A percentile compares a stretch with the other conserved stretches of the same genome.
Conservation (phyloP, 2,113 vertebrate species). For the Oncorhynchus mykiss region DNA sequence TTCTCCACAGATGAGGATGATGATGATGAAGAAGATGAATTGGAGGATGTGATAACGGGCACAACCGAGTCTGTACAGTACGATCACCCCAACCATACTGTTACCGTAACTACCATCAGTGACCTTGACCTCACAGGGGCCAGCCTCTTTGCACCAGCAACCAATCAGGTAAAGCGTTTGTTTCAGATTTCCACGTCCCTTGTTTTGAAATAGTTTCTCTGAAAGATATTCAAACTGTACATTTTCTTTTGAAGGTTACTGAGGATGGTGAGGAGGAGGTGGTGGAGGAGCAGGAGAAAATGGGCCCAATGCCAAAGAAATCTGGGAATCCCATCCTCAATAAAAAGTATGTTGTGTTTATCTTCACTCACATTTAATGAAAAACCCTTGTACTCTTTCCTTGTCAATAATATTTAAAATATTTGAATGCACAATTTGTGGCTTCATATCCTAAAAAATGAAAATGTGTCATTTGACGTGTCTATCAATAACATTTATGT, state of each 20-base stretch:
- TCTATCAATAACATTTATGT: no score
- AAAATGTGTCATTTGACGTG: no score
- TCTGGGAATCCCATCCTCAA: conserved; percentile 84
- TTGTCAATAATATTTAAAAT: neutral
- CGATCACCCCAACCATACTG: conserved; percentile 92
- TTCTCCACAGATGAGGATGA: conserved; percentile 13
- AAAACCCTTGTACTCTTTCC: neutral
- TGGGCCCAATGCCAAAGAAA: conserved; percentile 78
- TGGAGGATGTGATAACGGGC: conserved; percentile 79
- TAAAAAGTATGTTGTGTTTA: conserved; percentile 74
- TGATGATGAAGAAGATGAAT: conserved; percentile 82
- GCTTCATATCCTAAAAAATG: no score
- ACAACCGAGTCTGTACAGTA: conserved; percentile 83
- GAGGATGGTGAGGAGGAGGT: conserved; percentile 37
- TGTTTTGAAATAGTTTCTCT: neutral
- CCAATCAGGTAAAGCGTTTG: conserved; percentile 57
- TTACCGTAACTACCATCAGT: conserved; percentile 94
- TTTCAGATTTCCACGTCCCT: no score
- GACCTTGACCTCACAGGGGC: conserved; percentile 84
- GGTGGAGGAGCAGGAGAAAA: conserved; percentile 42
- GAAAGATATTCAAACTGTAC: neutral
- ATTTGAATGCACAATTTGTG: no score
- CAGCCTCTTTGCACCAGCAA: conserved; percentile 70
- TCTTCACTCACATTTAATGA: neutral
- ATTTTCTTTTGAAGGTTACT: conserved; percentile 1